These are phyloP conservation scores for Microcebus lehilahytsara DNA, from an alignment of 2,113 vertebrate species.

Conservation along the genomic window DNA sequence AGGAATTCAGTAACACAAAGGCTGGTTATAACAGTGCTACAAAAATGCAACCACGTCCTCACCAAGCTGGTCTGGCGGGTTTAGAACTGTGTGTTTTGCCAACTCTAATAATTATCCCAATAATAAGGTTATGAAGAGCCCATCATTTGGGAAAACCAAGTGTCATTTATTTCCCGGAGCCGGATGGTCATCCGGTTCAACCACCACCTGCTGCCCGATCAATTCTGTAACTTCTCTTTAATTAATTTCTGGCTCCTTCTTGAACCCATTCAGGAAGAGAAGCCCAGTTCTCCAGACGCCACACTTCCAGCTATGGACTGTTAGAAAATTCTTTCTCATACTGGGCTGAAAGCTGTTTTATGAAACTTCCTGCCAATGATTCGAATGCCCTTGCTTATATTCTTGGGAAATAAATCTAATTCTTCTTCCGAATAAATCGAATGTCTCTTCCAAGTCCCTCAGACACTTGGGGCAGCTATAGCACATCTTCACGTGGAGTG, in stretches of 20 bases:
- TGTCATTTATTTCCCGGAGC: neutral
- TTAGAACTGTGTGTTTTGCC: neutral
- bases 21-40: neutral
- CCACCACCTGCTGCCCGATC: neutral
- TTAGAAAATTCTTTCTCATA: neutral
- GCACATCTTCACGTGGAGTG: neutral
- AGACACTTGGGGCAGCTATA: neutral
- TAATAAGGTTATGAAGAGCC: neutral
- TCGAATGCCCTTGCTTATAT: neutral
- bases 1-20: neutral
- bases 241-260: constrained; percentile 25
- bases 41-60: neutral
- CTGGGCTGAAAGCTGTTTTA: neutral
- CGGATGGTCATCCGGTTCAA: neutral
- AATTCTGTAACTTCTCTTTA: neutral
- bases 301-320: neutral
- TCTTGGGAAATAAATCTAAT: constrained; percentile 34
- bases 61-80: neutral
- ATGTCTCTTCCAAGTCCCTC: neutral
- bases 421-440: neutral
- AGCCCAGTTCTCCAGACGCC: neutral
- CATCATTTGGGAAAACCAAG: neutral
- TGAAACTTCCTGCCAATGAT: neutral
- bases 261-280: neutral
- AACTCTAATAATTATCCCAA: neutral